Conservation (phyloP, 1,140 invertebrate species). For the Sminthurinus signatus region DNA sequence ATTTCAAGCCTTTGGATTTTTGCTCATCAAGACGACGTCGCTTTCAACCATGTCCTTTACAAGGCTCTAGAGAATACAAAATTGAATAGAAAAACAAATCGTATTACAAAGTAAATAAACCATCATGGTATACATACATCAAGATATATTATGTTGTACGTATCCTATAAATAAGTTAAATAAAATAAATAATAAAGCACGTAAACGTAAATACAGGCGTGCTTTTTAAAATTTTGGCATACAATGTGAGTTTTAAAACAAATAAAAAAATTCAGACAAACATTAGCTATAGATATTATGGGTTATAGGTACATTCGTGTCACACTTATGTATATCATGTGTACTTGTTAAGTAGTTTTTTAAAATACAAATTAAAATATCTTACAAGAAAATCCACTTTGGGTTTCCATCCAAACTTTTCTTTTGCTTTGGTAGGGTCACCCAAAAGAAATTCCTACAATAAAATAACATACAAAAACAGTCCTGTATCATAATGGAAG, state of each 20-base stretch:
- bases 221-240: too few relatives aligned
- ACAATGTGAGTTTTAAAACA: background rate
- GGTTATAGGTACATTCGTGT: too few relatives aligned
- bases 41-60: slow-evolving; percentile 95
- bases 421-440: slow-evolving; percentile 81
- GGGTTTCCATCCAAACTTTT: slow-evolving; percentile 78
- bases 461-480: slow-evolving; percentile 14
- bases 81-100: slow-evolving; percentile 6
- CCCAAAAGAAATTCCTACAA: slow-evolving; percentile 78
- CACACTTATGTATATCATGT: too few relatives aligned
- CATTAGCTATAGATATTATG: slow-evolving; percentile 3
- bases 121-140: background rate
- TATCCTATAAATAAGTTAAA: too few relatives aligned
- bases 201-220: too few relatives aligned
- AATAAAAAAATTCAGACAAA: background rate
- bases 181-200: too few relatives aligned
- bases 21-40: slow-evolving; percentile 86
- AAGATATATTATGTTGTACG: too few relatives aligned
- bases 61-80: slow-evolving; percentile 54
- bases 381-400: slow-evolving; percentile 71
- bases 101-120: background rate
- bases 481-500: background rate
- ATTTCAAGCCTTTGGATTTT: slow-evolving; percentile 80
- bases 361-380: too few relatives aligned
- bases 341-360: too few relatives aligned